These are phyloP conservation scores for Sceloporus undulatus DNA, from an alignment of 2,113 vertebrate species.

Conservation along the genomic window DNA sequence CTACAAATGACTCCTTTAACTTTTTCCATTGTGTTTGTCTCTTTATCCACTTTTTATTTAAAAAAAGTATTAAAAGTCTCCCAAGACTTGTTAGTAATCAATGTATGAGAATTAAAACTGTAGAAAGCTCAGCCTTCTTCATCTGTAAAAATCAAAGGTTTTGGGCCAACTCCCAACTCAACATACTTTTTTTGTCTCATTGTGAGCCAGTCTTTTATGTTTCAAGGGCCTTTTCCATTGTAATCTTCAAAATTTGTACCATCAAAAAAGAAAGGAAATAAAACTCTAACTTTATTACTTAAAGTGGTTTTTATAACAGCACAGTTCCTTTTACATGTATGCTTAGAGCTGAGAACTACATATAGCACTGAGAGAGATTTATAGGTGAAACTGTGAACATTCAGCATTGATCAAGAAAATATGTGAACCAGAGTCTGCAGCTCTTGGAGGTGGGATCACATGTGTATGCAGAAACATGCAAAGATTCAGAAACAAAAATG, in stretches of 20 bases:
- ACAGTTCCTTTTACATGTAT: neutral
- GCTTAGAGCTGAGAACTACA: neutral
- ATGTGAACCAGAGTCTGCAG: neutral
- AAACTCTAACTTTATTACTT: conserved; percentile 38
- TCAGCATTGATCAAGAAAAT: neutral
- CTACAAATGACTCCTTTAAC: neutral
- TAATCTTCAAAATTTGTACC: conserved; percentile 34
- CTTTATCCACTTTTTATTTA: neutral
- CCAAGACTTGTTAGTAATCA: neutral
- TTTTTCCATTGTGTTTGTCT: neutral
- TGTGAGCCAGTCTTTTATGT: conserved; percentile 4
- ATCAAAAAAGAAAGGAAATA: conserved; percentile 29
- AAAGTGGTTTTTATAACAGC: neutral
- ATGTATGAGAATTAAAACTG: neutral
- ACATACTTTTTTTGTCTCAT: neutral
- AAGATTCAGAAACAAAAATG: neutral
- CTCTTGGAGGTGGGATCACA: neutral
- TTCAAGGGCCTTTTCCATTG: conserved; percentile 27
- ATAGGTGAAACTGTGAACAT: neutral
- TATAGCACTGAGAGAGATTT: neutral
- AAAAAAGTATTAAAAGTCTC: neutral
- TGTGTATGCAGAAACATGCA: neutral
- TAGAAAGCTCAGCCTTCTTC: neutral
- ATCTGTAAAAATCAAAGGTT: conserved; percentile 13
- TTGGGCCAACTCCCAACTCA: neutral